Conservation (phyloP, 2,113 vertebrate species). For the Pterocles gutturalis region DNA sequence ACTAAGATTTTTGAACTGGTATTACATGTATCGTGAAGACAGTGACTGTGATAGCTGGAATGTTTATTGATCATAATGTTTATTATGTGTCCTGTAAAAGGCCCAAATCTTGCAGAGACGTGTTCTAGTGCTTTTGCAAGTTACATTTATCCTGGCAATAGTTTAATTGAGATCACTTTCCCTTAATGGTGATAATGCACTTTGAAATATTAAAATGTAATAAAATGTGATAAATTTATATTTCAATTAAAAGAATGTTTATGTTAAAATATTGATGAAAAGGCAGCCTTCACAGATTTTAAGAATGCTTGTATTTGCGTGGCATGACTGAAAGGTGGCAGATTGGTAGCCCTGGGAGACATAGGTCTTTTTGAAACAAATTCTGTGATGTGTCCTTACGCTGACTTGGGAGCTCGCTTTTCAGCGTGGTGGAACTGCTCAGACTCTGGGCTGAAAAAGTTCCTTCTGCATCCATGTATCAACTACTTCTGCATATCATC, state of each 20-base stretch:
- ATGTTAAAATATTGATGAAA: slow-evolving; percentile 56
- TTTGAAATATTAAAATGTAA: slow-evolving; percentile 37
- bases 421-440: neutral
- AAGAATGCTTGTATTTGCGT: neutral
- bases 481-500: neutral
- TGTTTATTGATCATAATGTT: neutral
- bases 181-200: neutral
- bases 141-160: neutral
- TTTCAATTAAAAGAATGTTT: slow-evolving; percentile 40
- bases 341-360: slow-evolving; percentile 34
- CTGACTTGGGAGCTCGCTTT: neutral
- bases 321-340: slow-evolving; percentile 19
- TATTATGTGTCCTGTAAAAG: too few species aligned
- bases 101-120: neutral
- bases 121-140: neutral
- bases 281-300: slow-evolving; percentile 3
- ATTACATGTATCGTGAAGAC: neutral
- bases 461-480: neutral
- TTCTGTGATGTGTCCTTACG: neutral
- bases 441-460: neutral
- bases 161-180: neutral
- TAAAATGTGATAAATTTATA: slow-evolving; percentile 17
- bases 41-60: neutral
- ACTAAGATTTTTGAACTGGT: neutral
- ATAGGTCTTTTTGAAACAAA: slow-evolving; percentile 8